These are phyloP conservation scores for Synergus umbraculus DNA, from an alignment of 2,888 invertebrate species.

Conservation along the genomic window DNA sequence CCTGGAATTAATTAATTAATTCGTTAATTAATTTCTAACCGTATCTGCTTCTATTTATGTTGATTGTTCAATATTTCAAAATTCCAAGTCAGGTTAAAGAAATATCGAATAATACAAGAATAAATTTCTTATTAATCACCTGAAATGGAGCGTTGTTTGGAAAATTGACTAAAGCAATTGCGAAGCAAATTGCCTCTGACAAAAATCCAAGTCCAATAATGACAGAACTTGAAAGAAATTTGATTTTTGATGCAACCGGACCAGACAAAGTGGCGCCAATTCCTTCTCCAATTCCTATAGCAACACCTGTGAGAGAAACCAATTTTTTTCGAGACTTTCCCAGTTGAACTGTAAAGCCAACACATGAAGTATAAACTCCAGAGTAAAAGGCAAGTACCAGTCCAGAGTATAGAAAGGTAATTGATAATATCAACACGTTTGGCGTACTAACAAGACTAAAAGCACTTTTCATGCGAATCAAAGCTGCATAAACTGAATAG, in stretches of 20 bases:
- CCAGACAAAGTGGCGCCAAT: slow-evolving; percentile 94
- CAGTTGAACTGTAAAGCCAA: slow-evolving; percentile 91
- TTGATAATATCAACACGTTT: slow-evolving; percentile 92
- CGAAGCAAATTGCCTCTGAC: slow-evolving; percentile 90
- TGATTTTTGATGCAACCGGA: slow-evolving; percentile 87
- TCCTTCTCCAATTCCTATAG: slow-evolving; percentile 96
- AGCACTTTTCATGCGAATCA: slow-evolving; percentile 86
- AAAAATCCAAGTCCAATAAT: slow-evolving; percentile 91
- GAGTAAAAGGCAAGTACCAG: slow-evolving; percentile 96
- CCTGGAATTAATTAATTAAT: slow-evolving; percentile 62
- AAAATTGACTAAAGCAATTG: slow-evolving; percentile 92
- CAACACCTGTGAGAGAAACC: slow-evolving; percentile 95
- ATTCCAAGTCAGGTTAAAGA: no score
- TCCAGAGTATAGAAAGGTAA: slow-evolving; percentile 95
- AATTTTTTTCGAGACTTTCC: slow-evolving; percentile 89
- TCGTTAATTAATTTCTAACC: not conserved
- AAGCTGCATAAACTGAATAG: slow-evolving; percentile 67
- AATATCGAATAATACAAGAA: not conserved
- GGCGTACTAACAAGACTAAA: slow-evolving; percentile 87
- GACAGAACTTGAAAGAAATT: slow-evolving; percentile 89
- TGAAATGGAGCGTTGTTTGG: slow-evolving; percentile 89
- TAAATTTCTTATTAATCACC: slow-evolving; percentile 46
- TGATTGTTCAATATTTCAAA: no score
- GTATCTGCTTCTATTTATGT: not conserved
- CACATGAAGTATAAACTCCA: slow-evolving; percentile 95